Percentiles rank a stretch among this genome's conserved stretches.
These are phyloP conservation scores for Machimus rusticus DNA, from an alignment of 2,888 invertebrate species.

Conservation along the genomic window DNA sequence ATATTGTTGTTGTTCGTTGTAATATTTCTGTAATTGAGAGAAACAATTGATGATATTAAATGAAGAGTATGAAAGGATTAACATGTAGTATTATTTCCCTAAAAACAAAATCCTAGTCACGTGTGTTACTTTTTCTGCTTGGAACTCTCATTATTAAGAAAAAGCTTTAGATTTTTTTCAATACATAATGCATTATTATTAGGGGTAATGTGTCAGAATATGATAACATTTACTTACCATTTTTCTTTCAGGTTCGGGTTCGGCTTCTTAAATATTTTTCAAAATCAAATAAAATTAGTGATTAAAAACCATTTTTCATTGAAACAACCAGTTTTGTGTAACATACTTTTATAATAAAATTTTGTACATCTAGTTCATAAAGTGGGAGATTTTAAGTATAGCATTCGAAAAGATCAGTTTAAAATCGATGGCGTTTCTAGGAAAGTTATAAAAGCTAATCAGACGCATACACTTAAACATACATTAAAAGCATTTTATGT, in stretches of 20 bases:
- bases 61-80: background rate
- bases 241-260: too few species aligned
- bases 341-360: background rate
- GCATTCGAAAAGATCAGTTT: background rate
- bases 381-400: slow-evolving; percentile 1
- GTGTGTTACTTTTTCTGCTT: too few species aligned
- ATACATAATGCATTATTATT: too few species aligned
- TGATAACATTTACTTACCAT: too few species aligned
- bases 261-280: too few species aligned
- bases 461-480: background rate
- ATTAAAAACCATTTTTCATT: too few species aligned
- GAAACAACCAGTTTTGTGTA: background rate
- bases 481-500: background rate
- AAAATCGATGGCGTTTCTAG: background rate
- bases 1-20: slow-evolving; percentile 39
- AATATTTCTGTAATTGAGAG: slow-evolving; percentile 29
- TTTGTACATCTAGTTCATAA: background rate
- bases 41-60: slow-evolving; percentile 6
- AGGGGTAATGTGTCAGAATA: too few species aligned
- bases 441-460: slow-evolving; percentile 7
- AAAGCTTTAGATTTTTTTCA: too few species aligned
- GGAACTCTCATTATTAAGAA: too few species aligned
- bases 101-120: background rate
- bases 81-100: background rate
- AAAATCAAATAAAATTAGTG: background rate